Evolutionary conservation across 2,113 vertebrate species (phyloP), one percentile per base, ranked within the genome.

Genomic region (Nettapus auritus): DNA sequence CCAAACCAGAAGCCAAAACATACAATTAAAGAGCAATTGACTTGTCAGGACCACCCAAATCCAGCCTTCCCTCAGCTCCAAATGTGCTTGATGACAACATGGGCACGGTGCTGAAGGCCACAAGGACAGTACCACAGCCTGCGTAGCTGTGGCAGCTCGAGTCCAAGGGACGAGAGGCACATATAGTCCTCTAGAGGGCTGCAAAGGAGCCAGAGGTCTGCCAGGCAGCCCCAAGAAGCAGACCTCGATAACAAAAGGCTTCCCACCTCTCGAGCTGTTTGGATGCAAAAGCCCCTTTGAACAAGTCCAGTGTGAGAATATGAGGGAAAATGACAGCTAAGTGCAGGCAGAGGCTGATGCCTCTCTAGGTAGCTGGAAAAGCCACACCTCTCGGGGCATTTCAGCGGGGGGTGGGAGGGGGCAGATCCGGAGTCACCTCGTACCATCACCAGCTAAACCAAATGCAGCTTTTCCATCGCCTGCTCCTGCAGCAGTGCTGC

Each of bases 381-480:
- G 87, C 86, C 81, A 88, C 89, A 91, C 93, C 91, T 94, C 79
- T 42, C 48, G 28, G 21, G 36, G 55, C 38, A 13, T 44, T 42
- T 52, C 55, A 5, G 85, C 71, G 50, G 77, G 2, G 18, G 64
- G 46, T 48, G 46, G 67, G 66, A 73, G 42, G 26, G n/a, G 18
- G 62, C 92, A 82, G 76, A 78, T 95, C 95, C 55, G 88, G 69
- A 95, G 86, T 94, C 93, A 81, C 82, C 94, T 94, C 95, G 95
- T 95, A 96, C 48, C 73, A 59, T 33, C 79, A 52, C 56, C 90
- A 59, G 86, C 71, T 23, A 69, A 85, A 82, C 4, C 75, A 53
- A 83, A 60, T 44, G 23, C 36, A 15, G 83, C 83, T 59, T 69
- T 46, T 66, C 86, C 57, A 81, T 64, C 4, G 8, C 77, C 92